Conservation (phyloP, 2,113 vertebrate species). For the Bos taurus region ARS-UCD2.0 NC_037333.1:38320501-38321000, state of each 20-base stretch:
- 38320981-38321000: neutral
- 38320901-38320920: neutral
- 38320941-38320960: neutral
- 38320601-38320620: neutral
- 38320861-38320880: neutral
- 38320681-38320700: neutral
- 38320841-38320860: neutral
- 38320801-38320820: neutral
- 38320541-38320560: neutral
- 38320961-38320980: neutral
- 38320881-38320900: neutral
- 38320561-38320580: neutral
- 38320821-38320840: conserved; percentile 10
- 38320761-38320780: conserved; percentile 7
- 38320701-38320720: conserved; percentile 20
- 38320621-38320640: neutral
- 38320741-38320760: conserved; percentile 37
- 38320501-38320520: neutral
- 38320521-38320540: neutral
- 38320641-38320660: neutral
- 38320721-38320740: neutral
- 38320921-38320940: neutral
- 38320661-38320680: neutral
- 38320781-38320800: conserved; percentile 1
- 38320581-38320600: conserved; percentile 3